phyloP scores from a whole-genome alignment of 2,797 vertebrate genomes.

The Protonibea diacanthus region DNA sequence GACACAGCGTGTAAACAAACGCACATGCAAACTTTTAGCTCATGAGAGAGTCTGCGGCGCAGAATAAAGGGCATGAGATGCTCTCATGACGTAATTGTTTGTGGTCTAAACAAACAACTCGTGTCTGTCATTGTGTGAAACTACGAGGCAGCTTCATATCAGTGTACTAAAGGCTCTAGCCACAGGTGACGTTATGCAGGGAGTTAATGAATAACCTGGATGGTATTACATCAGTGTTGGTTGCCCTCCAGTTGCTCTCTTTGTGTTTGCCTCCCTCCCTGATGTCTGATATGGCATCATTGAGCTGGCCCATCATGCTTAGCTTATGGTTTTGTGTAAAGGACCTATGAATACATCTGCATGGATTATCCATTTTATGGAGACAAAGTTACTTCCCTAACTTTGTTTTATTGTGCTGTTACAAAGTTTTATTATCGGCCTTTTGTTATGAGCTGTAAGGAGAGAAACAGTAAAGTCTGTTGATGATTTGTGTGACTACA shows the following conservation, averaged over 20 bases:
- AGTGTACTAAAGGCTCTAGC: slow-evolving; percentile 48
- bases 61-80: slow-evolving; percentile 35
- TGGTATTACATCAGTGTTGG: slow-evolving; percentile 74
- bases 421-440: slow-evolving; percentile 30
- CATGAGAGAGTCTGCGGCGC: slow-evolving; percentile 29
- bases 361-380: slow-evolving; percentile 8
- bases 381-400: slow-evolving; percentile 43
- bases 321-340: slow-evolving; percentile 42
- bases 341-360: slow-evolving; percentile 17
- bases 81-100: slow-evolving; percentile 72
- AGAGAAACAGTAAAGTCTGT: slow-evolving; percentile 30
- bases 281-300: slow-evolving; percentile 63
- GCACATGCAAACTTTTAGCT: slow-evolving; percentile 36
- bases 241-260: slow-evolving; percentile 71
- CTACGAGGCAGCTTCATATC: slow-evolving; percentile 43
- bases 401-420: slow-evolving; percentile 23
- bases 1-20: slow-evolving; percentile 33
- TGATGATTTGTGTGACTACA: slow-evolving; percentile 46
- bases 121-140: slow-evolving; percentile 57
- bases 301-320: slow-evolving; percentile 45
- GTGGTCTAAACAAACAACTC: slow-evolving; percentile 62
- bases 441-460: slow-evolving; percentile 45
- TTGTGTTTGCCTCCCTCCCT: slow-evolving; percentile 68
- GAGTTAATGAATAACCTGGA: slow-evolving; percentile 81
- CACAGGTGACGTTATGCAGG: slow-evolving; percentile 74